A percentile compares a stretch with the other conserved stretches of the same genome.
These are phyloP conservation scores for Acheta domesticus DNA, from an alignment of 2,888 invertebrate species.

Conservation along the genomic window DNA sequence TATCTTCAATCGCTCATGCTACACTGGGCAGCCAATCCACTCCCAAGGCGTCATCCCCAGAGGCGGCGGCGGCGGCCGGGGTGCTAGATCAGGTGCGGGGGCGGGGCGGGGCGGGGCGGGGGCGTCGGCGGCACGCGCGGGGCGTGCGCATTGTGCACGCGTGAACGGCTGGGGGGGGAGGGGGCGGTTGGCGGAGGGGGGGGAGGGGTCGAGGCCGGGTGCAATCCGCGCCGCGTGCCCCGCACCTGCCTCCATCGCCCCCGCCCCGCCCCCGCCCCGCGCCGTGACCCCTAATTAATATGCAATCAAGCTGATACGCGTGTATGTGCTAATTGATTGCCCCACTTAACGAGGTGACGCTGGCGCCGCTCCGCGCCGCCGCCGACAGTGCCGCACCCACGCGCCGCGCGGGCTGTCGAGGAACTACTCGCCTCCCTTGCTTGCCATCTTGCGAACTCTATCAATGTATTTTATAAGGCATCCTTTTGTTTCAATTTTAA, in stretches of 20 bases:
- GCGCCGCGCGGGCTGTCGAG: background rate
- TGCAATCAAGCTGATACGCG: constrained; percentile 18
- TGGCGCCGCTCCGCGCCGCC: background rate
- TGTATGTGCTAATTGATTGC: constrained; percentile 18
- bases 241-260: background rate
- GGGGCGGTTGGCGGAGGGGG: background rate
- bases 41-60: no score
- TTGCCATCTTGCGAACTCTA: no score
- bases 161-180: background rate
- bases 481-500: no score
- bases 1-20: no score
- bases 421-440: background rate
- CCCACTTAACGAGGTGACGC: constrained; percentile 18
- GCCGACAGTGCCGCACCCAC: no score
- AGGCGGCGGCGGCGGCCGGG: no score
- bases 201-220: background rate
- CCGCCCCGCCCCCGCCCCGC: background rate
- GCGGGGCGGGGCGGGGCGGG: no score
- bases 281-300: constrained; percentile 18
- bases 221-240: background rate
- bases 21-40: no score
- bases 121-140: no score
- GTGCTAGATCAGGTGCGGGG: no score
- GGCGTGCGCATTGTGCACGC: background rate
- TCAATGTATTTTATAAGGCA: no score